Conservation (phyloP, 2,888 invertebrate species). For the Plebejus anna region DNA sequence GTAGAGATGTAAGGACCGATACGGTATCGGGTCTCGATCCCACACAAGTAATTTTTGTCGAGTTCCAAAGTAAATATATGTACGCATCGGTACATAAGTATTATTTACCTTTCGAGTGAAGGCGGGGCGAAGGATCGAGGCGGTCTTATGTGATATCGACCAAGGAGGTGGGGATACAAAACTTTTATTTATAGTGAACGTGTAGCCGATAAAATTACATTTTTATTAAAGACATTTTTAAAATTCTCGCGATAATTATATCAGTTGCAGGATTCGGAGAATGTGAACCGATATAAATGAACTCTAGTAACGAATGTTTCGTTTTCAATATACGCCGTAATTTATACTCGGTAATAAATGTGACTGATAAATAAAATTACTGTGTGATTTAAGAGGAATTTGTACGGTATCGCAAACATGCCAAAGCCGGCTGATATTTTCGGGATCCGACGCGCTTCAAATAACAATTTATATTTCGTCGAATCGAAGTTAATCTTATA, state of each 20-base stretch:
- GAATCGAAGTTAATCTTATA: neutral
- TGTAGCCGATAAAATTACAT: neutral
- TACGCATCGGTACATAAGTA: constrained; percentile 56
- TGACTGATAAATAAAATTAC: neutral
- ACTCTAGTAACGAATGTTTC: neutral
- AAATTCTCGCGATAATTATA: neutral
- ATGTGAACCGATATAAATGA: neutral
- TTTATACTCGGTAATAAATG: neutral
- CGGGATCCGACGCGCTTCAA: neutral
- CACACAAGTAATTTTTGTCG: constrained; percentile 2
- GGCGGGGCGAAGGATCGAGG: constrained; percentile 74
- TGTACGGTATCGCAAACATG: constrained; percentile 20
- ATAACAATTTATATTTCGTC: neutral
- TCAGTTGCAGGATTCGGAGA: neutral
- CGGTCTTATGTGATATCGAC: constrained; percentile 76
- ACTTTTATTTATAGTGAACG: neutral
- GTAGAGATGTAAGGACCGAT: neutral
- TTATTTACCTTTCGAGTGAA: constrained; percentile 70
- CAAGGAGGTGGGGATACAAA: constrained; percentile 66
- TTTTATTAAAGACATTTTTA: neutral
- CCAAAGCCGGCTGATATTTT: neutral
- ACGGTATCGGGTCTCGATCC: neutral
- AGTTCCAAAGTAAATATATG: constrained; percentile 6
- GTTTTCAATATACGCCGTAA: neutral
- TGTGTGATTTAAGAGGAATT: constrained; percentile 6